Evolutionary conservation across 2,113 vertebrate genomes (phyloP).

Genomic region (Phycodurus eques): DNA sequence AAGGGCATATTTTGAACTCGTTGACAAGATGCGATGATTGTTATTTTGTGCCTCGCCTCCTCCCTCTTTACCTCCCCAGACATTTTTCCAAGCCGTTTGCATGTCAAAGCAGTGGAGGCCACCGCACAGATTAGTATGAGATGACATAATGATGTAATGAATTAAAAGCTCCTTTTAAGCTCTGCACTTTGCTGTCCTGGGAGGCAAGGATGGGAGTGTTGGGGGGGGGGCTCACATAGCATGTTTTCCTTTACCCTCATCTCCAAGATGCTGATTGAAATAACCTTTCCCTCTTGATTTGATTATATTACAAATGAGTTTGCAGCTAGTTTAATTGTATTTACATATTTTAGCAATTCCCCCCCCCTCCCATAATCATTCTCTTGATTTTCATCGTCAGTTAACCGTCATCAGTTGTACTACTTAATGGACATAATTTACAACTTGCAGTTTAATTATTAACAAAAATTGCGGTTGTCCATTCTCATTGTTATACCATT

Average conservation of each 20-base stretch:
- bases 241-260: constrained; percentile 29
- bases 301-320: constrained; percentile 33
- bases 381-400: constrained; percentile 3
- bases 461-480: background rate
- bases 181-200: constrained; percentile 47
- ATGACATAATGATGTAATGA: constrained; percentile 94
- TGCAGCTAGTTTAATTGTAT: constrained; percentile 31
- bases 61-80: constrained; percentile 76
- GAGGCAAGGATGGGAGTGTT: constrained; percentile 23
- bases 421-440: background rate
- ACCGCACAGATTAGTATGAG: constrained; percentile 88
- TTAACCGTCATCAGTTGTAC: constrained; percentile 1
- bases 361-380: background rate
- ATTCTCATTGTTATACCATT: background rate
- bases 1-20: constrained; percentile 78
- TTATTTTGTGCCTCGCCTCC: constrained; percentile 70
- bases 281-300: constrained; percentile 48
- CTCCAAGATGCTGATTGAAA: constrained; percentile 38
- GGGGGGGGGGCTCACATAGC: constrained; percentile 19
- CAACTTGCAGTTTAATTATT: background rate
- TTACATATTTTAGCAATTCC: constrained; percentile 34
- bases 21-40: constrained; percentile 88
- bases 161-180: constrained; percentile 86
- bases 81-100: constrained; percentile 82
- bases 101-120: constrained; percentile 88